Base-by-base conservation (phyloP, 2,888 invertebrate genomes). In the Zhengitettix transpicula region DNA sequence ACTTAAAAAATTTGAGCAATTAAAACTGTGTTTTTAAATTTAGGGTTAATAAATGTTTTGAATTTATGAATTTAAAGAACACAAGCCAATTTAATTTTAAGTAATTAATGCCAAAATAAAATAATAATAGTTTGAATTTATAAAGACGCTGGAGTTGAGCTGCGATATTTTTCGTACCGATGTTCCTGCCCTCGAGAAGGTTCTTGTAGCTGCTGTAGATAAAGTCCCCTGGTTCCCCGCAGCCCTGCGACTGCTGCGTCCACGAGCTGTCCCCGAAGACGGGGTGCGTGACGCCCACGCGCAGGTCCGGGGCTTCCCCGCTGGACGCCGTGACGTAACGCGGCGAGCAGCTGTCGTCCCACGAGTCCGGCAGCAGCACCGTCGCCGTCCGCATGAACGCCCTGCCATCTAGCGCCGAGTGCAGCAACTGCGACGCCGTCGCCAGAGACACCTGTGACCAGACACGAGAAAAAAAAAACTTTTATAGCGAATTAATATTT, bases 181-280 rank as follows among this genome's bases (percentile, higher is more conserved):
- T 66, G 62, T 73, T 72, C 42, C 66, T 67, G 9, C 66, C 63
- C 42, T 68, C 67, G 14, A 66, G 59, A 52, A 79, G 68, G 14
- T 70, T 67, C 54, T 73, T 71, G 65, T 74, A 74, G 55, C 75
- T 72, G 28, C 80, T 64, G 65, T 77, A 79, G 55, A 83, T 78
- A 68, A 79, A 81, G 66, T 81, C 79, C 0, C 82, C 83, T 8
- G 68, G 70, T 64, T 76, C 73, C 7, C 81, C 81, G 65, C 83
- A 83, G 11, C 80, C 80, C 40, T 77, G 73, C 7, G 78, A 78
- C 68, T 82, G 82, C 66, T 81, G 78, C 1, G 82, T 82, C 77
- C 79, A 82, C n/a, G 79, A 73, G 11, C 71, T 67, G 66, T 76
- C 73, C 7, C 74, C 74, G 62, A 78, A 78, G 54, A 79, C 71